These are phyloP conservation scores for Pampus argenteus DNA, from an alignment of 2,797 vertebrate species.

Conservation along the genomic window DNA sequence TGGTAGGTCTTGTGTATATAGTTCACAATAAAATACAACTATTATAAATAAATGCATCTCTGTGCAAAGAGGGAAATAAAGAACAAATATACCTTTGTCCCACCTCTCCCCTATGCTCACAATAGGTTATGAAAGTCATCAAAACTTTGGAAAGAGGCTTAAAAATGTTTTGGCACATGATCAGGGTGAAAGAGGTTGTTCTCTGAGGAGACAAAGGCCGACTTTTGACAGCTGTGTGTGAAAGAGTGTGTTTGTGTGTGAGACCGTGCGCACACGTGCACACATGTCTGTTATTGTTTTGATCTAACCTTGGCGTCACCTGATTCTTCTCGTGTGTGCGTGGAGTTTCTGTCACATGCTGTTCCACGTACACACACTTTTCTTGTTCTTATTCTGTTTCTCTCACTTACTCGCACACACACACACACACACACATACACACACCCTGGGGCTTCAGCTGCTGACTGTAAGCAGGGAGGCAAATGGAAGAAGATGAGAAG, in stretches of 20 bases:
- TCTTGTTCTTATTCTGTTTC: not conserved
- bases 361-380: slow-evolving; percentile 28
- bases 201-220: slow-evolving; percentile 56
- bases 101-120: too few species aligned
- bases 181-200: slow-evolving; percentile 49
- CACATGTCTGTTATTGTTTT: slow-evolving; percentile 70
- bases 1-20: too few species aligned
- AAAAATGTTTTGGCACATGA: slow-evolving; percentile 44
- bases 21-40: too few species aligned
- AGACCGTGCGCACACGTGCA: slow-evolving; percentile 23
- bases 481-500: slow-evolving; percentile 56
- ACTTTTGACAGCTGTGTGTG: slow-evolving; percentile 73
- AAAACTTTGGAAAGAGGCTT: slow-evolving; percentile 17
- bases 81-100: too few species aligned
- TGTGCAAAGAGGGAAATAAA: too few species aligned
- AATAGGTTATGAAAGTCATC: not conserved
- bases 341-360: slow-evolving; percentile 67
- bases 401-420: slow-evolving; percentile 34
- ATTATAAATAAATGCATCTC: too few species aligned
- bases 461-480: slow-evolving; percentile 54
- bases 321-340: slow-evolving; percentile 58
- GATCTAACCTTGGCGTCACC: slow-evolving; percentile 66
- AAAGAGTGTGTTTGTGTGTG: slow-evolving; percentile 32
- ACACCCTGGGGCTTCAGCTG: slow-evolving; percentile 53
- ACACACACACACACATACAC: slow-evolving; percentile 31